Evolutionary conservation across 2,113 vertebrate genomes (phyloP).

Genomic region (Mobula hypostoma): DNA sequence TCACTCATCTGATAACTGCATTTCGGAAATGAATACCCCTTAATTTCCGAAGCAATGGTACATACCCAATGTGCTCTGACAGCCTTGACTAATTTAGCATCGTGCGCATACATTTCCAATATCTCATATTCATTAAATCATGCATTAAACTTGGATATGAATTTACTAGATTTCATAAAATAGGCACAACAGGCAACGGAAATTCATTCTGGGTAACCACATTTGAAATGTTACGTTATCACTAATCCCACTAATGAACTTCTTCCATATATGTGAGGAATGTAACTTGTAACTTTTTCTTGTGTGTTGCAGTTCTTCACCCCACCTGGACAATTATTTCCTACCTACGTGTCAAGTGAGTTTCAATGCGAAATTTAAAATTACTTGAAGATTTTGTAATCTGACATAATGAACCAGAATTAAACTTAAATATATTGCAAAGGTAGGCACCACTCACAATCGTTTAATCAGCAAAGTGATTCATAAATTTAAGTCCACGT

Average conservation of each 20-base stretch:
- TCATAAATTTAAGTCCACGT: background rate
- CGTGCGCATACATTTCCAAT: background rate
- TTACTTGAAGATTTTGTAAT: background rate
- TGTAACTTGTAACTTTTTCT: too few species aligned
- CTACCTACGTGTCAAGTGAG: background rate
- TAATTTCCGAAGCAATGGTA: background rate
- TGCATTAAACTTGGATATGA: background rate
- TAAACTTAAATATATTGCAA: background rate
- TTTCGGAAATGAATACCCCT: background rate
- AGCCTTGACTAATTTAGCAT: background rate
- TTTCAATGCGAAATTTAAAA: background rate
- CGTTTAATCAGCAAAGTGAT: background rate
- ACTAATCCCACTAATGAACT: background rate
- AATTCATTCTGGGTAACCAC: slow-evolving; percentile 15
- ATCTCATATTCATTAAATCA: background rate
- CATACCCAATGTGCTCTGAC: background rate
- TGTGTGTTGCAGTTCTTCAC: too few species aligned
- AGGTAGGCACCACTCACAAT: too few species aligned
- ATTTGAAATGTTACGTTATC: too few species aligned
- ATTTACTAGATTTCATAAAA: background rate
- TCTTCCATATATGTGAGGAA: background rate
- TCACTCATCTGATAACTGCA: background rate
- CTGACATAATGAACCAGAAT: background rate
- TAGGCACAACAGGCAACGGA: background rate
- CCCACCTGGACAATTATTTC: background rate